Evolutionary conservation across 2,888 invertebrate species (phyloP), one percentile per base, ranked within the genome.

Genomic region (Drosophila demipolita): DNA sequence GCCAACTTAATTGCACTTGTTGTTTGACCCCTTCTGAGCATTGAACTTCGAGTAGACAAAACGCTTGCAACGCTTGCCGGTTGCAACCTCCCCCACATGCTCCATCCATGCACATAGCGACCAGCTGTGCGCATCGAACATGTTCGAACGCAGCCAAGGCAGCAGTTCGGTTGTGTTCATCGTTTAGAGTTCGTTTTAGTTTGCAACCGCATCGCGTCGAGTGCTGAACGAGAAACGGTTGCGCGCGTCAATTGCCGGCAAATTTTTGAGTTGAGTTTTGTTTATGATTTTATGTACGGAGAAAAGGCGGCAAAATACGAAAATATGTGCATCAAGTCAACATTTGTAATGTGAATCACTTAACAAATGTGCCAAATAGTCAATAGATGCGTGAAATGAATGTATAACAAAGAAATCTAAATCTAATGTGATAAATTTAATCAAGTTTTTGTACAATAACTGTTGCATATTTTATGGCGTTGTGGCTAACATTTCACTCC

Each of bases 1-100:
- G 66, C 75, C 69, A 73, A 66, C 74, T 74, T 74, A 84, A 87
- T 89, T 84, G 83, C 59, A 59, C 35, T 69, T 73, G 55, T 69
- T 58, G 57, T 65, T 66, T 78, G 80, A 71, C 70, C 73, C 68
- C 67, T n/a, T 53, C 67, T 81, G 85, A 76, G 80, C 84, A 78
- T 80, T 89, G 86, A 85, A 85, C 84, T 85, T 87, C 15, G 48
- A 52, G 62, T 11, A 42, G 48, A 29, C 59, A 59, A 53, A 26
- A 17, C 23, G 60, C 23, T 23, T 52, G 42, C 59, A 59, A 26
- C 23, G 23, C 35, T 48, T 54, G 57, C 55, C 26, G 52, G 23
- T 3, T 33, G 29, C 73, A 59, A 63, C 45, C 74, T n/a, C 50
- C 38, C 7, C 50, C 52, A 32, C n/a, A 32, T 42, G 26, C 23